Conservation (phyloP, 2,888 invertebrate species). For the Mylabris sibirica region DNA sequence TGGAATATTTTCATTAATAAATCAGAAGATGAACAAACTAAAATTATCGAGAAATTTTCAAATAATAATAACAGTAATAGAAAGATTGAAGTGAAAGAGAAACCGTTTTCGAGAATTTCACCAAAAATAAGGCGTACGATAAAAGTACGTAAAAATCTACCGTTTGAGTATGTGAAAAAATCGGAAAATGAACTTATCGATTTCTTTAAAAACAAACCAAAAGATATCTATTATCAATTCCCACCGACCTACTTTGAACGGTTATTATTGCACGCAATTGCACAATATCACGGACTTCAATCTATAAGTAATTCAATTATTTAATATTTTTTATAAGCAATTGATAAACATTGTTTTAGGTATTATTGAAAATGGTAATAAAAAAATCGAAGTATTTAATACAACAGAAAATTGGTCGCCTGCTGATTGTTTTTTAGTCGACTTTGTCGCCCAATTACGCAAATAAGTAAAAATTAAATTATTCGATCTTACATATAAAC, state of each 20-base stretch:
- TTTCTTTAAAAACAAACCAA: conserved; percentile 48
- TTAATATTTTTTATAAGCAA: background rate
- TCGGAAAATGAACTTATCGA: conserved; percentile 48
- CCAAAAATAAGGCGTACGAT: conserved; percentile 50
- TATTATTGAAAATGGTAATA: conserved; percentile 27
- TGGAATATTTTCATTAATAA: conserved; percentile 54
- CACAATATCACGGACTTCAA: conserved; percentile 53
- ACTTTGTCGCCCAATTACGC: conserved; percentile 47
- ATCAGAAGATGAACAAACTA: conserved; percentile 51
- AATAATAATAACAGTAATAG: conserved; percentile 23
- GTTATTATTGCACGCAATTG: conserved; percentile 53
- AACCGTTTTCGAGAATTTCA: conserved; percentile 46
- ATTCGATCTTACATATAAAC: too few species aligned
- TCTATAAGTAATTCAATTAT: conserved; percentile 49
- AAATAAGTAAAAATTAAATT: conserved; percentile 22
- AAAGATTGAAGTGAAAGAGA: conserved; percentile 25
- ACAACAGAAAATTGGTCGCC: conserved; percentile 43
- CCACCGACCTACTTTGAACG: conserved; percentile 53
- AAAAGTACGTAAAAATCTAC: conserved; percentile 51
- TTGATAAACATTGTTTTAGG: conserved; percentile 29
- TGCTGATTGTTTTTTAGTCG: conserved; percentile 45
- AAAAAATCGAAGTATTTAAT: conserved; percentile 38
- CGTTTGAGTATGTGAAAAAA: conserved; percentile 45
- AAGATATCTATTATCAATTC: conserved; percentile 43
- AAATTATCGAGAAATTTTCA: conserved; percentile 40